Evolutionary conservation across 2,113 vertebrate genomes (phyloP), one percentile per base, ranked within the genome.

Genomic region (Athene cunicularia): DNA sequence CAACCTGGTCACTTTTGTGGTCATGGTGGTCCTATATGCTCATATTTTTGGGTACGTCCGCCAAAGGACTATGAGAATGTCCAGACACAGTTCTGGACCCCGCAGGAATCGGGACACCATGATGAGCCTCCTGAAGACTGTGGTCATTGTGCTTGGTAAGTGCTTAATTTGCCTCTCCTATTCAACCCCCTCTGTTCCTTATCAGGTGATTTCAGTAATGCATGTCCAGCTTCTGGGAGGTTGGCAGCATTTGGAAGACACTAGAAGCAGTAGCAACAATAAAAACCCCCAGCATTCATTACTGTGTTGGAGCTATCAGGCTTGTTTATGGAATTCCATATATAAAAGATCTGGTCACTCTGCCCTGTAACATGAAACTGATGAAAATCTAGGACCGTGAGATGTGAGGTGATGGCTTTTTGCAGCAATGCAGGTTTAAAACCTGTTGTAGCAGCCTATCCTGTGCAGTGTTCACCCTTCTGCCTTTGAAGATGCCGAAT

Each of bases 1-100:
- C 98, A 99, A 99, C 98, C 97, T 99, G 92, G 99, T 99, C 96
- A 99, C 99, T 59, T 99, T 99, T 93, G 99, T 99, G 47, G 99
- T 99, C 74, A 99, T 99, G 99, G 99, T 99, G 85, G 99, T 99
- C 58, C 99, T 99, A 33, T 99, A 99, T 5, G 99, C 99, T 81
- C 99, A 99, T 97, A 99, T 99, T 97, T 99, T 99, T 98, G 99
- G 99, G 71, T 99, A 99, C 3, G 99, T 99, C 91, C 99, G 99
- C 53, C 99, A 99, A 98, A 99, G 99, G 98, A 99, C 99, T 98
- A 99, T 99, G 99, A 98, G 99, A 96, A 99, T 99, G 99, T 99
- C 99, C 27, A 98, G 99, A 39, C 99, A 99, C 95, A 99, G 99
- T 98, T 99, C 99, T 63, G 99, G 99, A 70, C 99, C 99, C 11